These are phyloP conservation scores for Prunella fulvescens DNA, from an alignment of 2,113 vertebrate genomes.

Conservation along the genomic window DNA sequence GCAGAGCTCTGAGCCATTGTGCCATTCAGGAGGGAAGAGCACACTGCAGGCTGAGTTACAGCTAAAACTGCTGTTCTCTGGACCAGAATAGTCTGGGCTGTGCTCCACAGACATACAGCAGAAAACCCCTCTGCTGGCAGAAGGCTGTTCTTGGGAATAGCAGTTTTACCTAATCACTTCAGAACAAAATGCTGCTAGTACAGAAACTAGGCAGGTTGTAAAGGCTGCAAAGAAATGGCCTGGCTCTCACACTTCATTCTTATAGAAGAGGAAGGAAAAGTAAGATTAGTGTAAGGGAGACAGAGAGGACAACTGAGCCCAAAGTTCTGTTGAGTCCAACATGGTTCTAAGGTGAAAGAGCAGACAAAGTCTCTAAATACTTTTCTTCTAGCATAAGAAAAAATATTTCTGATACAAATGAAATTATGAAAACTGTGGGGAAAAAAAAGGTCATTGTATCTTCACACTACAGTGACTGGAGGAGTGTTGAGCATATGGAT, in stretches of 20 bases:
- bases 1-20: not conserved
- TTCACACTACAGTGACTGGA: not conserved
- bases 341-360: not conserved
- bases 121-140: not conserved
- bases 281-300: not conserved
- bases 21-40: not conserved
- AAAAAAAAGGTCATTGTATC: not conserved
- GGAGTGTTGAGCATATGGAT: not conserved
- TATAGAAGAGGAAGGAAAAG: not conserved
- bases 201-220: not conserved
- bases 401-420: not conserved
- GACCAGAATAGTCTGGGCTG: rapidly evolving
- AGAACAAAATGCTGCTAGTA: not conserved
- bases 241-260: not conserved
- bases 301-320: not conserved
- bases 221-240: not conserved
- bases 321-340: not conserved
- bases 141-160: not conserved
- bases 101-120: not conserved
- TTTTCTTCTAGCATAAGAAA: not conserved
- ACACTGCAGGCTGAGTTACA: not conserved
- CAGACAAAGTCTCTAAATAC: not conserved
- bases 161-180: not conserved
- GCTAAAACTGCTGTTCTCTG: not conserved
- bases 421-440: not conserved